A percentile compares a stretch with the other conserved stretches of the same genome.
phyloP scores from a whole-genome alignment of 2,797 vertebrate species.

The Arrhamphus sclerolepis region DNA sequence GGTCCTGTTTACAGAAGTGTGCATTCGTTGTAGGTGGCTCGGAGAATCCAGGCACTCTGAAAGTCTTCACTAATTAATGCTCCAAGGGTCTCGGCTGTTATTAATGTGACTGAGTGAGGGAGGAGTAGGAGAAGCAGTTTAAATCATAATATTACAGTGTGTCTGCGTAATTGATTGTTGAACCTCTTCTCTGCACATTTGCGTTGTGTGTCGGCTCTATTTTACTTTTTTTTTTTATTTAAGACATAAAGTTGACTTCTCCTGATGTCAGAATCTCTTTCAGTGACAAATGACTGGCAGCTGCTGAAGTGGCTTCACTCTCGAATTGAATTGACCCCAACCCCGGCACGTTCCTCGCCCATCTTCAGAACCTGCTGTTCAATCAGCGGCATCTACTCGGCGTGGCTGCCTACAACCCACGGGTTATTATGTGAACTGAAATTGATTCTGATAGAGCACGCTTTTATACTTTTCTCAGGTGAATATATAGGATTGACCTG shows the following conservation, averaged over 20 bases:
- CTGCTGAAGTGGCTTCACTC: conserved; percentile 7
- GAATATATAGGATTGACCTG: conserved; percentile 32
- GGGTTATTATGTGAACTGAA: conserved; percentile 37
- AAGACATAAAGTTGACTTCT: conserved; percentile 4
- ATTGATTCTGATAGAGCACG: conserved; percentile 52
- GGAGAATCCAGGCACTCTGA: conserved; percentile 74
- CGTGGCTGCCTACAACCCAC: conserved; percentile 20
- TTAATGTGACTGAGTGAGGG: conserved; percentile 86
- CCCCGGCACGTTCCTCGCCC: conserved; percentile 14
- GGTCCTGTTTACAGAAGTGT: conserved; percentile 76
- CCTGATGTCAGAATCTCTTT: conserved; percentile 6
- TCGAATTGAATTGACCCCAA: conserved; percentile 41
- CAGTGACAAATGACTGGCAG: conserved; percentile 15
- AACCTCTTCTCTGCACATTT: neutral
- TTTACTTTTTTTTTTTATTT: conserved; percentile 8
- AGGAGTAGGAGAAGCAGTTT: conserved; percentile 45
- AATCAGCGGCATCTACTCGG: conserved; percentile 34
- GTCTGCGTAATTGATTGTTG: conserved; percentile 28
- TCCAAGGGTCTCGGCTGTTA: conserved; percentile 87
- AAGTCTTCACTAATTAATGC: conserved; percentile 91
- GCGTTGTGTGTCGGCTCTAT: neutral
- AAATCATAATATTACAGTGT: conserved; percentile 55
- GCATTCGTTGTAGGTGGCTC: conserved; percentile 67
- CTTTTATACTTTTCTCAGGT: conserved; percentile 54
- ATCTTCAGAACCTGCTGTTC: conserved; percentile 35